These are phyloP conservation scores for Melangyna quadrimaculata DNA, from an alignment of 2,888 invertebrate genomes.

Conservation along the genomic window DNA sequence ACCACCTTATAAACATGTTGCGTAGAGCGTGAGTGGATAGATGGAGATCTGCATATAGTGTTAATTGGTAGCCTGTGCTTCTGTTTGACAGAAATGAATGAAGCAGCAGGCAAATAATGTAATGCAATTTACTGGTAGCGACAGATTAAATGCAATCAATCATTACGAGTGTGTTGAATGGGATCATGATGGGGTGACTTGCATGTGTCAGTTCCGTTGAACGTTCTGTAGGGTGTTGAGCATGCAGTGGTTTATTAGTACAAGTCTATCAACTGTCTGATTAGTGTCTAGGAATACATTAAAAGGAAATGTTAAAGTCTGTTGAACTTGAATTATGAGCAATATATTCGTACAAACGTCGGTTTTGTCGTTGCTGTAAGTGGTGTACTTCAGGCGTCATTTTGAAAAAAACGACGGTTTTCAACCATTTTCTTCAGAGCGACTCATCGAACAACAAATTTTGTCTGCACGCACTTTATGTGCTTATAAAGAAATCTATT, in stretches of 20 bases:
- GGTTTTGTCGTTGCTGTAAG: too few species aligned
- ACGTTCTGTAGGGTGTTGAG: not conserved
- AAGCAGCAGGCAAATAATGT: not conserved
- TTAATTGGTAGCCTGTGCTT: not conserved
- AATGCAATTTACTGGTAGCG: not conserved
- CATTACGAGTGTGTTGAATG: conserved; percentile 2
- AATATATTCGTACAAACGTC: too few species aligned
- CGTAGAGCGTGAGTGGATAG: not conserved
- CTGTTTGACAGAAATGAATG: conserved; percentile 11
- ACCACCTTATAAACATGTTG: not conserved
- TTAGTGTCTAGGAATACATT: not conserved
- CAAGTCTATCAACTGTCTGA: not conserved
- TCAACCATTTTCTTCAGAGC: too few species aligned
- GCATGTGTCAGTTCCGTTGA: not conserved
- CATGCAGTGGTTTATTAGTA: not conserved
- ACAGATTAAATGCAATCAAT: conserved; percentile 15
- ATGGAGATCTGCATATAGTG: not conserved
- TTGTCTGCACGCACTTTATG: too few species aligned
- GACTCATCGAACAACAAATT: too few species aligned
- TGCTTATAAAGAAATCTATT: too few species aligned
- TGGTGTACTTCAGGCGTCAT: too few species aligned
- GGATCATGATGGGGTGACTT: not conserved
- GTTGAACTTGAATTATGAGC: too few species aligned
- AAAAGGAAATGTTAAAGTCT: not conserved
- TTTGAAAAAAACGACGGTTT: too few species aligned